These are phyloP conservation scores for Brachymystax lenok DNA, from an alignment of 2,797 vertebrate genomes.

Conservation along the genomic window DNA sequence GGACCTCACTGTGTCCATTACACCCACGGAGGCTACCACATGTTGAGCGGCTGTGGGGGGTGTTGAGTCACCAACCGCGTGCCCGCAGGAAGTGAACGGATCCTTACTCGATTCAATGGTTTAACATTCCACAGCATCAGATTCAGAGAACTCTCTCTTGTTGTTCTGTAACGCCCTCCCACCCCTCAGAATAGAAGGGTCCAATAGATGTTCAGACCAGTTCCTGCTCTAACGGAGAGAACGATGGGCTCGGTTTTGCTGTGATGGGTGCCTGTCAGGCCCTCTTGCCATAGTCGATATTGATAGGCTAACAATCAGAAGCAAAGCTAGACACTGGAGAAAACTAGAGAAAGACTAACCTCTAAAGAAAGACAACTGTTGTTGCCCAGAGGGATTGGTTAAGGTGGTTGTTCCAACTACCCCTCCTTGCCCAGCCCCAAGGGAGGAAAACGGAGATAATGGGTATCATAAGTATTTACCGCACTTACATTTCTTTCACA, in stretches of 20 bases:
- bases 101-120: slow-evolving; percentile 33
- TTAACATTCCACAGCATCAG: slow-evolving; percentile 29
- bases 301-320: no score
- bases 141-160: not conserved
- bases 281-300: no score
- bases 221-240: not conserved
- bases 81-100: slow-evolving; percentile 48
- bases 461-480: no score
- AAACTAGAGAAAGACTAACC: no score
- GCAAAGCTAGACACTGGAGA: no score
- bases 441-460: not conserved
- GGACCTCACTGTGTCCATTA: slow-evolving; percentile 20
- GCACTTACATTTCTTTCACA: accelerated
- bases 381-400: no score
- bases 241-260: no score
- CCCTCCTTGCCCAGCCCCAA: not conserved
- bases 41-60: slow-evolving; percentile 9
- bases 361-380: no score
- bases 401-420: not conserved
- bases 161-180: slow-evolving; percentile 9
- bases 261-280: no score
- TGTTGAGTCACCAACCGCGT: slow-evolving; percentile 37
- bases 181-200: not conserved
- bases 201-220: not conserved
- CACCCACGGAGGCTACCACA: not conserved